Evolutionary conservation across 2,113 vertebrate species (phyloP).

Genomic region (Speoplatyrhinus poulsoni): DNA sequence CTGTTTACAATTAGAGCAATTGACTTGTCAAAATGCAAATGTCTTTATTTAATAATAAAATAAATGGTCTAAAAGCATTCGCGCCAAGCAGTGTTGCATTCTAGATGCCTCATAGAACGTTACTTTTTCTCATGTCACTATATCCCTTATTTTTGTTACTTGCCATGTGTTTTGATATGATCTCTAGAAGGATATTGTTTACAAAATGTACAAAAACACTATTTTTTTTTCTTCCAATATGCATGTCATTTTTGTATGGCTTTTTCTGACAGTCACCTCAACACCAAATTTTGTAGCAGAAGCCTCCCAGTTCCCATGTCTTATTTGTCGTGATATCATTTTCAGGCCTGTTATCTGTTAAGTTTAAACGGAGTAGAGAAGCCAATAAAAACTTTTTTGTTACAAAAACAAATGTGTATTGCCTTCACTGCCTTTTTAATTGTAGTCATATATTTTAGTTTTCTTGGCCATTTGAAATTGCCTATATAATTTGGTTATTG

Average conservation of each 20-base stretch:
- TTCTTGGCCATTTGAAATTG: too few relatives aligned
- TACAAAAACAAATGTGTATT: slow-evolving; percentile 51
- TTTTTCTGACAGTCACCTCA: slow-evolving; percentile 74
- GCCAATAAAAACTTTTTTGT: slow-evolving; percentile 80
- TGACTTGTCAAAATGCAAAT: slow-evolving; percentile 71
- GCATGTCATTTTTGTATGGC: slow-evolving; percentile 80
- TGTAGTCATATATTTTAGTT: too few relatives aligned
- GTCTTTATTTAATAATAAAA: slow-evolving; percentile 45
- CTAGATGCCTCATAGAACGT: slow-evolving; percentile 77
- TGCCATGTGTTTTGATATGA: slow-evolving; percentile 83
- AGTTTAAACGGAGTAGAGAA: slow-evolving; percentile 81
- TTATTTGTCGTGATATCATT: slow-evolving; percentile 74
- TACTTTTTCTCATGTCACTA: slow-evolving; percentile 66
- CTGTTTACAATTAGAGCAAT: slow-evolving; percentile 79
- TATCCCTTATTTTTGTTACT: slow-evolving; percentile 78
- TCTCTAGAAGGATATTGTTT: slow-evolving; percentile 84
- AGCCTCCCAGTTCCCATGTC: slow-evolving; percentile 68
- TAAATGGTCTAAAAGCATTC: slow-evolving; percentile 68
- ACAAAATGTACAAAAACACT: slow-evolving; percentile 86
- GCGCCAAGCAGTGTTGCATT: slow-evolving; percentile 82
- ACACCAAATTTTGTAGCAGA: slow-evolving; percentile 82
- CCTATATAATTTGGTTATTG: too few relatives aligned
- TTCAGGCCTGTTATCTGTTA: slow-evolving; percentile 80
- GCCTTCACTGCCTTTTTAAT: not conserved
- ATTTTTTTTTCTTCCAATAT: slow-evolving; percentile 71